These are phyloP conservation scores for Drosophila multiciliata DNA, from an alignment of 2,888 invertebrate species.

Conservation along the genomic window DNA sequence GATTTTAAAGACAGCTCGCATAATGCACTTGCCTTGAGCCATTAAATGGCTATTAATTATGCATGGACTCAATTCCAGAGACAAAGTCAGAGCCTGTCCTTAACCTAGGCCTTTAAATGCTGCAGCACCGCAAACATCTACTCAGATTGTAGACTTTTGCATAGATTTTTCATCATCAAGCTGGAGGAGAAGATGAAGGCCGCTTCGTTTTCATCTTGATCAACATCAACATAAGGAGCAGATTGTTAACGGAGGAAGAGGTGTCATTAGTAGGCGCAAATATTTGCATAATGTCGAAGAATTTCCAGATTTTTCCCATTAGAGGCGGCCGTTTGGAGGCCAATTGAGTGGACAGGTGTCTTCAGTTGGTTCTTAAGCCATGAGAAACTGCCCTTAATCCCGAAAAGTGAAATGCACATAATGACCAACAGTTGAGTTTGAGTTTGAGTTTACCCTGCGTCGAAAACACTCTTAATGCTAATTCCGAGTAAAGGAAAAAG, in stretches of 20 bases:
- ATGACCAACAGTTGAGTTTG: slow-evolving; percentile 18
- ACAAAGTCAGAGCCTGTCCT: slow-evolving; percentile 28
- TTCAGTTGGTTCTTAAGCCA: slow-evolving; percentile 41
- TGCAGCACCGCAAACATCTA: slow-evolving; percentile 42
- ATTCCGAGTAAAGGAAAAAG: slow-evolving; percentile 61
- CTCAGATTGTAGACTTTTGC: slow-evolving; percentile 3
- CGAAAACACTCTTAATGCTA: slow-evolving; percentile 51
- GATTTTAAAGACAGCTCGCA: slow-evolving; percentile 10
- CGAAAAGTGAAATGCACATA: slow-evolving; percentile 32
- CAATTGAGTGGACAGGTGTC: slow-evolving; percentile 39
- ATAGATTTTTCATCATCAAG: slow-evolving; percentile 54
- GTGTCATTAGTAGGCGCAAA: slow-evolving; percentile 73
- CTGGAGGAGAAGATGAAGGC: slow-evolving; percentile 19
- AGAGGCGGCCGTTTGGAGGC: slow-evolving; percentile 40
- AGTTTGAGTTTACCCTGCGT: slow-evolving; percentile 1
- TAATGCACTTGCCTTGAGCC: slow-evolving; percentile 14
- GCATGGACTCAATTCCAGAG: slow-evolving; percentile 45
- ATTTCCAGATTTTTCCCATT: slow-evolving; percentile 43
- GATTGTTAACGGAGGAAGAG: slow-evolving; percentile 53
- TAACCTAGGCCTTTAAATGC: slow-evolving; percentile 49
- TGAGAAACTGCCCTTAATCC: slow-evolving; percentile 58
- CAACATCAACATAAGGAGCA: slow-evolving; percentile 52
- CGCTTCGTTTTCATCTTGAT: slow-evolving; percentile 66
- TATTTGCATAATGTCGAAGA: slow-evolving; percentile 67
- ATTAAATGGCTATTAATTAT: slow-evolving; percentile 40